Evolutionary conservation across 2,888 invertebrate species (phyloP), one percentile per base, ranked within the genome.

Genomic region (Iselma pallidipennis): DNA sequence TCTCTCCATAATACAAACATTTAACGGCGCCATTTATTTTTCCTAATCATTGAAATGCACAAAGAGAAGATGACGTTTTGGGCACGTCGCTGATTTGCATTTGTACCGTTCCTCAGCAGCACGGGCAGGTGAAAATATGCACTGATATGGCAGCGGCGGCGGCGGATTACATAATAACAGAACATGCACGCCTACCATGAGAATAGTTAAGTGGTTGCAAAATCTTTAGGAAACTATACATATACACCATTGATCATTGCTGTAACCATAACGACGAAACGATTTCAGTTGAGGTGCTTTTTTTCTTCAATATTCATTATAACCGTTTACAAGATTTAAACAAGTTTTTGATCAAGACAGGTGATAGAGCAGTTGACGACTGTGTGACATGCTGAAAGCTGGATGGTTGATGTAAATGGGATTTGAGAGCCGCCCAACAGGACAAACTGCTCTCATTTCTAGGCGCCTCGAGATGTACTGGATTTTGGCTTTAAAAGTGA

Each of bases 141-240:
- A 49, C 52, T 28, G 49, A 26, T 42, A 42, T 19, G 42, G 42
- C 21, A 2, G 29, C 10, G 42, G 42, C 19, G 19, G 19, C 21
- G 21, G 42, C 4, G 19, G 50, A 54, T 62, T 62, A 58, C 61
- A 62, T 62, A 62, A 61, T 58, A 54, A 29, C 49, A 61, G 57
- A 61, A 57, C 57, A 57, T 58, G 61, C 61, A 62, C 61, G 61
- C 61, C 61, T 51, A 61, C 61, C 55, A 62, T 62, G 57, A 51
- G 61, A 62, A 62, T 62, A 53, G 57, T 33, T 62, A 23, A 55
- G 28, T 54, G 53, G 28, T 62, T 62, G 61, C 61, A 62, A 62
- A 62, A 58, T 55, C 49, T 51, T 48, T 21, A 42, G 49, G 42
- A 49, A 48, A 61, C 48, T 48, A 58, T 48, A 45, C 58, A 58